Evolutionary conservation across 2,888 invertebrate species (phyloP).

Genomic region (Elysia crispata): DNA sequence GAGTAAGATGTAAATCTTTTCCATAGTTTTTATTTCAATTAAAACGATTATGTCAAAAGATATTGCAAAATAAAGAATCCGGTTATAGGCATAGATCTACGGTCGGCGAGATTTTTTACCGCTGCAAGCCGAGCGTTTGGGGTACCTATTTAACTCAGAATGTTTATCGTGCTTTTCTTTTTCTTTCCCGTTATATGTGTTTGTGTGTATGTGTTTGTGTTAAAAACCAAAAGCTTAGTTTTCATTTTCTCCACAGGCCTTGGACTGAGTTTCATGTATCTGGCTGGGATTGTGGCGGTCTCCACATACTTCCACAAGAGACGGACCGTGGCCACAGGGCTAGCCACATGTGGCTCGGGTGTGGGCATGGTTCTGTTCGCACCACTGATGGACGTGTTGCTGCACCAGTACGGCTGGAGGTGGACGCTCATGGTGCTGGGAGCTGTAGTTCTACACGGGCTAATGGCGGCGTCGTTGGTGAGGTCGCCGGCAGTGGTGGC

Average conservation of each 20-base stretch:
- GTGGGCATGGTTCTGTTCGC: conserved; percentile 94
- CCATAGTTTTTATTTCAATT: too few relatives aligned
- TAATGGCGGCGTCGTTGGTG: conserved; percentile 88
- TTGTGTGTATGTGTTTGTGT: background rate
- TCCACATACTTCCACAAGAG: conserved; percentile 98
- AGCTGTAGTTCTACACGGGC: conserved; percentile 87
- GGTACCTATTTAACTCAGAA: too few relatives aligned
- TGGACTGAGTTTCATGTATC: conserved; percentile 95
- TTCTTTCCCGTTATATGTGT: conserved; percentile 31
- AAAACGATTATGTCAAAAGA: too few relatives aligned
- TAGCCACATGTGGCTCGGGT: conserved; percentile 97
- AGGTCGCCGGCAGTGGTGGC: conserved; percentile 82
- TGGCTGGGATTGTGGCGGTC: conserved; percentile 95
- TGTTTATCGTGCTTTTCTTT: too few relatives aligned
- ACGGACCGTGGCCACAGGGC: conserved; percentile 95
- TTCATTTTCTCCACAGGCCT: conserved; percentile 72
- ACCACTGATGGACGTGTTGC: conserved; percentile 85
- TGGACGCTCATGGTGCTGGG: conserved; percentile 84
- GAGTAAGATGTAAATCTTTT: too few relatives aligned
- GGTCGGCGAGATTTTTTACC: too few relatives aligned
- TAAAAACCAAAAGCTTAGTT: background rate
- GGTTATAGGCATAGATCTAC: too few relatives aligned
- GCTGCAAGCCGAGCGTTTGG: too few relatives aligned
- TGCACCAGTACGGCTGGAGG: conserved; percentile 85
- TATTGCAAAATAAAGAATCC: too few relatives aligned